Conservation (phyloP, 2,888 invertebrate genomes). For the Lithophane ornitopus region DNA sequence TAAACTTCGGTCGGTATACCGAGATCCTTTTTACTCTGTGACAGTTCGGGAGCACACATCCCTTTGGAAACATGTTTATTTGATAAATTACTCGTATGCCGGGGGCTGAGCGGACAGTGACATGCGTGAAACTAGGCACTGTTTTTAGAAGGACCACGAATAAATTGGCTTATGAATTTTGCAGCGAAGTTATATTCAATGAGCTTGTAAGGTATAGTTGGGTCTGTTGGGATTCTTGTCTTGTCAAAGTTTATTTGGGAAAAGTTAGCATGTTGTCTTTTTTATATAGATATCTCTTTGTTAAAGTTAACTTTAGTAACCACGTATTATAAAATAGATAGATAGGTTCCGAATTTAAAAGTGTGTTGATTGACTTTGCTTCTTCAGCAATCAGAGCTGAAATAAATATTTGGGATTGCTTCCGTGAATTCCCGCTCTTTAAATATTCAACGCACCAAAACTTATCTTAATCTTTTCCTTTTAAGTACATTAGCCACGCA, state of each 20-base stretch:
- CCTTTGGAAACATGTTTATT: slow-evolving; percentile 65
- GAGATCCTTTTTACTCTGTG: slow-evolving; percentile 64
- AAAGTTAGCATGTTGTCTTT: neutral
- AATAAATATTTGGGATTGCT: slow-evolving; percentile 3
- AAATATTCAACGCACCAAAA: slow-evolving; percentile 46
- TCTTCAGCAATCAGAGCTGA: neutral
- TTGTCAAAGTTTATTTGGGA: neutral
- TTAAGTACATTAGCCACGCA: slow-evolving; percentile 52
- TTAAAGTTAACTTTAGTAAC: neutral
- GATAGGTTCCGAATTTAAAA: neutral
- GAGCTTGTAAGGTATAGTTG: slow-evolving; percentile 32
- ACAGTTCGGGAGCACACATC: slow-evolving; percentile 58
- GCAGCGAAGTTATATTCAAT: slow-evolving; percentile 40
- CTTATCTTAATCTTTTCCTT: slow-evolving; percentile 48
- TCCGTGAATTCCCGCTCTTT: slow-evolving; percentile 14
- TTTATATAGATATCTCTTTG: neutral
- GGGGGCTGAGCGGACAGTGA: slow-evolving; percentile 52
- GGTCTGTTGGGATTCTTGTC: slow-evolving; percentile 25
- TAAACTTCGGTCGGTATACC: slow-evolving; percentile 58
- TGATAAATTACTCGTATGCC: slow-evolving; percentile 62
- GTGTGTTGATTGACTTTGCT: neutral
- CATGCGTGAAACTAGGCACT: slow-evolving; percentile 46
- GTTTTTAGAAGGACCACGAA: slow-evolving; percentile 35
- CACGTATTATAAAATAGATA: neutral
- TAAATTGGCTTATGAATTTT: slow-evolving; percentile 59